Conservation (phyloP, 2,797 vertebrate species). For the Vireo griseus region DNA sequence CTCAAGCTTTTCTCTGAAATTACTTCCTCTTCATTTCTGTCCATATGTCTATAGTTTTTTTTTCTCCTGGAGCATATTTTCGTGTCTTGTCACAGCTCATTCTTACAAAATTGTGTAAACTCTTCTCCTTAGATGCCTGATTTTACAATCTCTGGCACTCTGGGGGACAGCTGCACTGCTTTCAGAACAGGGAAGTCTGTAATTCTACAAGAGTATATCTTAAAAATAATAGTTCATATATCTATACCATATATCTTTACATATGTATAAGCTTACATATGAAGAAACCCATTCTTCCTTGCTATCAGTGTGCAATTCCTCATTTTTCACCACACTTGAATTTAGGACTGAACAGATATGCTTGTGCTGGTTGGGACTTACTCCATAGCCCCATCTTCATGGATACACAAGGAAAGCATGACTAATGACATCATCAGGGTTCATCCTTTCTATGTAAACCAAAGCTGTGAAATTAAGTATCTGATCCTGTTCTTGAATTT, state of each 20-base stretch:
- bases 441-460: not conserved
- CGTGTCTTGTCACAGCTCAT: not conserved
- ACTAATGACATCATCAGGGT: not conserved
- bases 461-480: not conserved
- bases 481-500: not conserved
- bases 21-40: not conserved
- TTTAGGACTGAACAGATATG: not conserved
- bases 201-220: not conserved
- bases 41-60: not conserved
- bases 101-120: not conserved
- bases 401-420: not conserved
- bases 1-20: slow-evolving; percentile 5
- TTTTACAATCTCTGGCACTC: not conserved
- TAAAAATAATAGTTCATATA: not conserved
- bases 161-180: not conserved
- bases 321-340: not conserved
- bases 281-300: not conserved
- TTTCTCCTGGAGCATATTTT: not conserved
- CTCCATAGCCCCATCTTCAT: not conserved
- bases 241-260: not conserved
- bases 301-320: not conserved
- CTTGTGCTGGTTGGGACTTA: not conserved
- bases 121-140: not conserved
- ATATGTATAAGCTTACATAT: not conserved
- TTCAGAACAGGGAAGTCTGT: not conserved